phyloP scores from a whole-genome alignment of 2,888 invertebrate species.

The Tenthredo distinguenda region DNA sequence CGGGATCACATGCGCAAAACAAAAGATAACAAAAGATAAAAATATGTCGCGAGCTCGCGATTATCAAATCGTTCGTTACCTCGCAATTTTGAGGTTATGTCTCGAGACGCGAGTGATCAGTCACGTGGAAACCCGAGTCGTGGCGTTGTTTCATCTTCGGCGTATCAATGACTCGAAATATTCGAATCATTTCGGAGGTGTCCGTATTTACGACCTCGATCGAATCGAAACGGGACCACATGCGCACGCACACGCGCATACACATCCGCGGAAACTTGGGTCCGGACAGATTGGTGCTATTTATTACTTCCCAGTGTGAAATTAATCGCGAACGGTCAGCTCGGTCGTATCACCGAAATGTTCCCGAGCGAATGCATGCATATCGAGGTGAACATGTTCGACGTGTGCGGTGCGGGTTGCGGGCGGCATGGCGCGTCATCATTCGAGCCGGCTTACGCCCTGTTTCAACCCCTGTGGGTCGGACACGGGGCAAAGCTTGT shows the following conservation, averaged over 20 bases:
- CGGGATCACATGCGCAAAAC: no score
- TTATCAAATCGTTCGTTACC: no score
- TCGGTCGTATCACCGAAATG: slow-evolving; percentile 31
- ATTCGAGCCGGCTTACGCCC: slow-evolving; percentile 45
- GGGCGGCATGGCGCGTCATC: not conserved
- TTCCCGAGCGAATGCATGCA: slow-evolving; percentile 12
- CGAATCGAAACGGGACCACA: not conserved
- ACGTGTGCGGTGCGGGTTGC: not conserved
- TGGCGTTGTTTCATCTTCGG: no score
- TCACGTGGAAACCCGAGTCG: no score
- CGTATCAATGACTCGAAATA: no score
- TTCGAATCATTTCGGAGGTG: no score
- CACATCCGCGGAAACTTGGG: not conserved
- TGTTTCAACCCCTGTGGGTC: slow-evolving; percentile 43
- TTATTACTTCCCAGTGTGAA: slow-evolving; percentile 23
- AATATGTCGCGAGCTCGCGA: no score
- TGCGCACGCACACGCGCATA: not conserved
- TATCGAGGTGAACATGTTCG: slow-evolving; percentile 43
- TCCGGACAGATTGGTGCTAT: slow-evolving; percentile 8
- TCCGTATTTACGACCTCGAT: not conserved
- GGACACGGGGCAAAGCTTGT: slow-evolving; percentile 51
- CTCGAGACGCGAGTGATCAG: no score
- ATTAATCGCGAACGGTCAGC: slow-evolving; percentile 35
- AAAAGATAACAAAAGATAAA: no score
- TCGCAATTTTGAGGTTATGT: no score